Evolutionary conservation across 2,113 vertebrate species (phyloP), one percentile per base, ranked within the genome.

Genomic region (Thomomys bottae): DNA sequence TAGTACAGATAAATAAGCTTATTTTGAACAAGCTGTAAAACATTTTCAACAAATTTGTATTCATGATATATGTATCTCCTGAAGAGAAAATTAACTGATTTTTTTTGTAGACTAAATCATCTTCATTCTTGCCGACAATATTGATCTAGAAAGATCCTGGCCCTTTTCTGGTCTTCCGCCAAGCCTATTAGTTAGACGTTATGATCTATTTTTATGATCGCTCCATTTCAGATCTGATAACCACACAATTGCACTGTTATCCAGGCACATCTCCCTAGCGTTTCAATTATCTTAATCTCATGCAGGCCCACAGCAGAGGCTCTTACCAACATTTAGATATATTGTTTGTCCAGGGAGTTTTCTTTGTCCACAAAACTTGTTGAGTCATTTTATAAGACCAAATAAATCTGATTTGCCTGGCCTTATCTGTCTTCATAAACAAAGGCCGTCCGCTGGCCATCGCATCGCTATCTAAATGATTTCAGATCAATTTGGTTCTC

Each of bases 401-500:
- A 76, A 96, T 80, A 95, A 96, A 96, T 96, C 87, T 86, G 93
- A 95, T 96, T 96, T 97, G 94, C 92, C 93, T 92, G 90, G 40
- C 75, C 84, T 96, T 88, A 96, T 96, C 94, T 96, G 87, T 96
- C 95, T 96, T 96, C 94, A 96, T 96, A 96, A 97, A 94, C 95
- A 96, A 92, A 96, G 86, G 92, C 94, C 95, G 92, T 90, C 92
- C 66, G 6, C 92, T 92, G 90, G 78, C 95, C 84, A 95, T 94
- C 96, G 95, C 89, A 94, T 92, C 87, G 90, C 95, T 96, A 94
- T 96, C 96, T 95, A 95, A 95, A 95, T 96, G 93, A 96, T 97
- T 96, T 95, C 93, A 96, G 92, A 96, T 96, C 96, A 96, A 95
- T 97, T 96, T 95, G 78, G 75, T 93, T 94, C 89, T 36, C 87